A percentile compares a stretch with the other conserved stretches of the same genome.
Evolutionary conservation across 2,888 invertebrate genomes (phyloP).

Genomic region (Eilema caniola): DNA sequence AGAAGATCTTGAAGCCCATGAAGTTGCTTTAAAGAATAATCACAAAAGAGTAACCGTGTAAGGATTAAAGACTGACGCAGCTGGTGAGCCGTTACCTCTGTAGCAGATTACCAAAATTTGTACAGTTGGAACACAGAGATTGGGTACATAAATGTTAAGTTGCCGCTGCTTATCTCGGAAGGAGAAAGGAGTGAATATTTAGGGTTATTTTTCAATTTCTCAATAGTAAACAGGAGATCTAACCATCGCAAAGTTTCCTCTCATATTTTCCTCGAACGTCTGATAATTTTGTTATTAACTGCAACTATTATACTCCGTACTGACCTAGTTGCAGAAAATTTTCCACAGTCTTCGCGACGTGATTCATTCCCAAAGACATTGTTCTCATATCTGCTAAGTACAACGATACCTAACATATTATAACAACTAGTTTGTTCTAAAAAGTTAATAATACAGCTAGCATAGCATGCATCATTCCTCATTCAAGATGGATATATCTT

Average conservation of each 20-base stretch:
- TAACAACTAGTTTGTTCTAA: background rate
- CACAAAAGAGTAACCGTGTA: background rate
- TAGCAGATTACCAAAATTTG: too few species aligned
- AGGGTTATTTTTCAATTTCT: too few species aligned
- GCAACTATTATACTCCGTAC: constrained; percentile 25
- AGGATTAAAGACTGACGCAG: background rate
- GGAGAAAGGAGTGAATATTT: too few species aligned
- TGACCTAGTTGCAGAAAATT: constrained; percentile 57
- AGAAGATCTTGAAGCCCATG: too few species aligned
- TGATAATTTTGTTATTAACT: constrained; percentile 22
- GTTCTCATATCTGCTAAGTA: constrained; percentile 33
- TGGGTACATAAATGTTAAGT: too few species aligned
- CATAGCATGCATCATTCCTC: too few species aligned
- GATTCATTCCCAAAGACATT: constrained; percentile 51
- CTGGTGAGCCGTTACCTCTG: too few species aligned
- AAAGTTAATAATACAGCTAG: too few species aligned
- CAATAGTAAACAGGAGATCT: background rate
- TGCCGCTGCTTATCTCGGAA: too few species aligned
- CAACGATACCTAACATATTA: constrained; percentile 23
- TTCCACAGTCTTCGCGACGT: constrained; percentile 42
- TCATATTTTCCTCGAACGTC: background rate
- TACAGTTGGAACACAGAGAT: too few species aligned
- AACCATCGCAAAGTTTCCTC: background rate
- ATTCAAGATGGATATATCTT: too few species aligned
- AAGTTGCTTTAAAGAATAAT: too few species aligned